A percentile compares a stretch with the other conserved stretches of the same genome.
Conservation (phyloP, 2,888 invertebrate genomes). For the Coenonympha arcania region DNA sequence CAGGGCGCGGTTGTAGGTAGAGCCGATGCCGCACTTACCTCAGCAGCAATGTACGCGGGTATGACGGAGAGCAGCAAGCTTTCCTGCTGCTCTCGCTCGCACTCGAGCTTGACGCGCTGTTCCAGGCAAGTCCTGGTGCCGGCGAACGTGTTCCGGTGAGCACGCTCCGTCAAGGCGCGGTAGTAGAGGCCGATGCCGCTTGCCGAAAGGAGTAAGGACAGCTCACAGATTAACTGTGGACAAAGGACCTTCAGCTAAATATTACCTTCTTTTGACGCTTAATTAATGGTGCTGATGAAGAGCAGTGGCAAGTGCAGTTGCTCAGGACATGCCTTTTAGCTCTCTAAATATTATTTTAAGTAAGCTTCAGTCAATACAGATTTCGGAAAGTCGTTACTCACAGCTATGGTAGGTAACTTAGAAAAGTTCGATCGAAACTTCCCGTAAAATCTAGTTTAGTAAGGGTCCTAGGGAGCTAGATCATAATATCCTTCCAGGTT, state of each 20-base stretch:
- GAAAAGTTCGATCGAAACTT: too few species aligned
- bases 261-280: not conserved
- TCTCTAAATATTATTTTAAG: too few species aligned
- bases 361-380: too few species aligned
- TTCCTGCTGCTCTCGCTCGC: conserved; percentile 94
- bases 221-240: conserved; percentile 81
- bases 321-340: too few species aligned
- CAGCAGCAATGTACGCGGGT: conserved; percentile 94
- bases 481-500: too few species aligned
- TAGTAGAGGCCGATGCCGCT: conserved; percentile 91
- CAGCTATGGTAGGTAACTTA: too few species aligned
- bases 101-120: conserved; percentile 91
- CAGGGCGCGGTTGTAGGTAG: conserved; percentile 90
- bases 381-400: too few species aligned
- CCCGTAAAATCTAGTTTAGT: too few species aligned
- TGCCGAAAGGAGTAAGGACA: conserved; percentile 83
- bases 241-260: not conserved
- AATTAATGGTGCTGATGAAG: not conserved
- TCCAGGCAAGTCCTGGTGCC: conserved; percentile 94
- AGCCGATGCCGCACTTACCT: conserved; percentile 87
- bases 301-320: too few species aligned
- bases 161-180: conserved; percentile 88
- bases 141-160: conserved; percentile 90
- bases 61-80: conserved; percentile 92
- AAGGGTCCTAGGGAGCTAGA: too few species aligned